These are phyloP conservation scores for Thomomys bottae DNA, from an alignment of 2,113 vertebrate genomes.

Conservation along the genomic window DNA sequence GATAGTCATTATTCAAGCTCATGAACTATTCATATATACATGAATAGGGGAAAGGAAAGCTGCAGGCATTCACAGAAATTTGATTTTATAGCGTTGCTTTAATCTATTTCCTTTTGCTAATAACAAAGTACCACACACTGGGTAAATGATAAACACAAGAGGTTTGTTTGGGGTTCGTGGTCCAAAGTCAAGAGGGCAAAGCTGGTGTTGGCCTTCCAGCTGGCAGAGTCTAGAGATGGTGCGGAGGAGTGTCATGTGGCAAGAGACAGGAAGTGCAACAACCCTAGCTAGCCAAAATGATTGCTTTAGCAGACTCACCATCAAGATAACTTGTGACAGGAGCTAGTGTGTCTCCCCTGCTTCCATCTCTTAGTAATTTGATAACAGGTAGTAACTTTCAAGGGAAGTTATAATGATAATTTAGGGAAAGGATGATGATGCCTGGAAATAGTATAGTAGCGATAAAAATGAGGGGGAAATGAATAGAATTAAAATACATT, in stretches of 20 bases:
- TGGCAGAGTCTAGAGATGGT: neutral
- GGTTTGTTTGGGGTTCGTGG: neutral
- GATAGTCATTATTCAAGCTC: neutral
- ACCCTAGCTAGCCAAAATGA: neutral
- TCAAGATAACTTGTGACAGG: neutral
- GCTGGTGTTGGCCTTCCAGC: neutral
- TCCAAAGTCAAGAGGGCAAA: neutral
- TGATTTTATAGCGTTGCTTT: neutral
- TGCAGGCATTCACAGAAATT: neutral
- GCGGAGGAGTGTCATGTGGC: too few relatives aligned
- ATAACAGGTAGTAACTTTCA: neutral
- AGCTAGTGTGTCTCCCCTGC: too few relatives aligned
- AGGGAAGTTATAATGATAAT: neutral
- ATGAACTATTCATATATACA: neutral
- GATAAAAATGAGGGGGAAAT: neutral
- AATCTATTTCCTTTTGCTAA: neutral
- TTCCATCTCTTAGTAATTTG: neutral
- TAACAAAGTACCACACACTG: neutral
- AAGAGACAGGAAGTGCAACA: neutral
- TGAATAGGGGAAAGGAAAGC: neutral
- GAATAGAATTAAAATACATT: neutral
- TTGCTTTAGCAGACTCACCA: neutral
- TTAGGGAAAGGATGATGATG: neutral
- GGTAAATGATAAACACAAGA: neutral
- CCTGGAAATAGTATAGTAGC: neutral